Base-by-base conservation (phyloP, 2,113 vertebrate species). In the Electrona antarctica region DNA sequence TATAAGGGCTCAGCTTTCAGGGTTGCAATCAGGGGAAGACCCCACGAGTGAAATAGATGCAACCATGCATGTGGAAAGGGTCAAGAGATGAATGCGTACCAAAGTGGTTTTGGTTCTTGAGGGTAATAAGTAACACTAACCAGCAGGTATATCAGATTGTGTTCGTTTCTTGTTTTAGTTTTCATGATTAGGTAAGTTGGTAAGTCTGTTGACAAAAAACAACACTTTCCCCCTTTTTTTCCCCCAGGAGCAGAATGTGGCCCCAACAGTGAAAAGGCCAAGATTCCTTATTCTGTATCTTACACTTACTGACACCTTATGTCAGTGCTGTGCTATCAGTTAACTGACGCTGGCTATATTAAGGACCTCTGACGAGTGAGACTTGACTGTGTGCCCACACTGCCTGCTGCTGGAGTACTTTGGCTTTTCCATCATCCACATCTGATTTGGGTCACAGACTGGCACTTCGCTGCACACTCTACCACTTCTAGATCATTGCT, bases 391-490 rank as follows among this genome's bases (percentile, higher is more conserved):
- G 58, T 64, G 77, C 73, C 73, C 49, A 70, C 49, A 55, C 57
- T 47, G 60, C 52, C 71, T 33, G 47, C 71, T 33, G 47, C 64
- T 62, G 64, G 58, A 59, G 15, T 49, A 13, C 60, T 41, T 41
- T 72, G 74, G 60, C 77, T 74, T 60, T 71, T 63, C 73, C 52
- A 69, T 73, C 54, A 77, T 77, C 51, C 65, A 65, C 60, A 72
- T 52, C 52, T 59, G 60, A 59, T 82, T 21, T 28, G 47, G 49
- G 57, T 69, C 7, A 68, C 46, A 63, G 52, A 72, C 14, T 67
- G 50, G 12, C 54, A 60, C 45, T 57, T 21, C n/a, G 21, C 10
- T 11, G 21, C 10, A 29, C 33, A 41, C 3, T 41, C 33, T 41
- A 41, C 33, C 33, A 41, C 33, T 41, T 41, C 33, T 41, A 41